phyloP scores from a whole-genome alignment of 1,140 invertebrate species.

The Meloidogyne floridensis region DNA sequence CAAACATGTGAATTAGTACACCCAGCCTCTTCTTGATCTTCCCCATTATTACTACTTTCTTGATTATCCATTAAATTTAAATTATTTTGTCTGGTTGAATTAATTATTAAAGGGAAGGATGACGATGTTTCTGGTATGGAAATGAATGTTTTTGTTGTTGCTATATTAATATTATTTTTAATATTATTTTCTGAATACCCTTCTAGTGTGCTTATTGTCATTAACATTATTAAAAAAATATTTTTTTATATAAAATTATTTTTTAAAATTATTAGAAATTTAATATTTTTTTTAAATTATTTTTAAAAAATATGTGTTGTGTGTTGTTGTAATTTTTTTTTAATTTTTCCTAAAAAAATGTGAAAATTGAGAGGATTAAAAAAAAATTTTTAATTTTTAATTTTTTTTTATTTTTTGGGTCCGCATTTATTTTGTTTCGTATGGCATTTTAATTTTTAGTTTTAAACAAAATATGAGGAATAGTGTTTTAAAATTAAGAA shows the following conservation, averaged over 20 bases:
- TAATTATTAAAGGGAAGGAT: background rate
- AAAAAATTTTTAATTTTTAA: background rate
- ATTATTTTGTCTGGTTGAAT: background rate
- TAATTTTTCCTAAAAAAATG: background rate
- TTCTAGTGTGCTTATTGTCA: too few species aligned
- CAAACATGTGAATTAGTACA: conserved; percentile 42
- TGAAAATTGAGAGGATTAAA: background rate
- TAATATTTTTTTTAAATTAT: background rate
- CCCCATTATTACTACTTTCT: background rate
- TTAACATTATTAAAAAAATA: background rate
- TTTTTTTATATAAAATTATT: too few species aligned
- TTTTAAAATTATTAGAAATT: background rate
- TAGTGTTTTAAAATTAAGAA: too few species aligned
- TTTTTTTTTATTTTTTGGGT: too few species aligned
- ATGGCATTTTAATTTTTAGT: too few species aligned
- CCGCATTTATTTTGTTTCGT: too few species aligned
- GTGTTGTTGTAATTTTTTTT: background rate
- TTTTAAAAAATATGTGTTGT: background rate
- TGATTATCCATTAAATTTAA: background rate
- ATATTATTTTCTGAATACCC: background rate
- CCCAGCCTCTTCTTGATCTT: conserved; percentile 2
- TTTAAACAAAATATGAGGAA: too few species aligned
- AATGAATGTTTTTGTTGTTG: conserved; percentile 10
- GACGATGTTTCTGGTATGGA: background rate
- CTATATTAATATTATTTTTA: background rate